Percentiles rank a stretch among this genome's conserved stretches.
Conservation (phyloP, 1,140 invertebrate genomes). For the Lineus longissimus region DNA sequence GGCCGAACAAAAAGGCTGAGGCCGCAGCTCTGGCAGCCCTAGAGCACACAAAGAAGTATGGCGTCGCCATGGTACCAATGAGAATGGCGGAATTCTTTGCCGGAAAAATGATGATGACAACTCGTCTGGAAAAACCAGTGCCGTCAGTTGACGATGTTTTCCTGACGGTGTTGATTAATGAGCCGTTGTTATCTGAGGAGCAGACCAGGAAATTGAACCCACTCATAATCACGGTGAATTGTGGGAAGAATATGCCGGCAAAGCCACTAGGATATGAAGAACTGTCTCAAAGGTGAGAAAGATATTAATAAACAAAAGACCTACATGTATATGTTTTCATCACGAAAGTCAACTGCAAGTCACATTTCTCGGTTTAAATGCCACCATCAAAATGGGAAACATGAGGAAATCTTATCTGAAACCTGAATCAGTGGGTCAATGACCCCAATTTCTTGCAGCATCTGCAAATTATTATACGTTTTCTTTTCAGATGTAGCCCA, state of each 20-base stretch:
- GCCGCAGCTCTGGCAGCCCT: constrained; percentile 28
- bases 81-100: constrained; percentile 39
- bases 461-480: no score
- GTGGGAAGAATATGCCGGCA: constrained; percentile 41
- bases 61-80: constrained; percentile 41
- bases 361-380: no score
- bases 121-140: constrained; percentile 36
- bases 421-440: no score
- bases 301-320: no score
- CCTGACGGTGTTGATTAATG: constrained; percentile 37
- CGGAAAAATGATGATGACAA: constrained; percentile 39
- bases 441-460: constrained; percentile 1
- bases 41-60: constrained; percentile 41
- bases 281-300: constrained; percentile 38
- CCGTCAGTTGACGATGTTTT: constrained; percentile 45
- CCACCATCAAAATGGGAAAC: no score
- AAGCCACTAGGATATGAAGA: constrained; percentile 38
- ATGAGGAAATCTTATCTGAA: no score
- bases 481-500: constrained; percentile 43
- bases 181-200: constrained; percentile 38
- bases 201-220: constrained; percentile 46
- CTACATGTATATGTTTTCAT: no score
- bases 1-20: constrained; percentile 27
- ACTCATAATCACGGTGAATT: constrained; percentile 45
- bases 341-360: no score